Base-by-base conservation (phyloP, 2,888 invertebrate genomes). In the Eretmocerus hayati region DNA sequence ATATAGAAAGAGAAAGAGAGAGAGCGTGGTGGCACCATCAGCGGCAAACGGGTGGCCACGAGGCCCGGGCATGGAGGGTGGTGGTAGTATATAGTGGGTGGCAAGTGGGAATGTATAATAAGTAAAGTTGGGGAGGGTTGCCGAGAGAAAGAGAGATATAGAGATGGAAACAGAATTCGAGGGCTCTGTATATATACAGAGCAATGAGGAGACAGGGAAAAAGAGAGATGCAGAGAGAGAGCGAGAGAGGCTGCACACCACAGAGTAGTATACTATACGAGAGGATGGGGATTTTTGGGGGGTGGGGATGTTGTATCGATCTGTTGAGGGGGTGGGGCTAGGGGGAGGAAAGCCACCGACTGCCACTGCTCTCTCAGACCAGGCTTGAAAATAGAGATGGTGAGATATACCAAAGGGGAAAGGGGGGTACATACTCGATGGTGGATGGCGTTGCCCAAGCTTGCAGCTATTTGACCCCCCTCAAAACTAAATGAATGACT, bases 391-490 rank as follows among this genome's bases (percentile, higher is more conserved):
- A 43, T 37, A 42, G 48, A 43, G 49, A 37, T 33, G 21, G 46
- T 39, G 37, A 15, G 57, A 56, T n/a, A n/a, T 11, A 26, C 26
- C 26, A 26, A 6, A 1, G 26, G 8, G 50, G 58, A 56, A 49
- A 46, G 56, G 52, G 55, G 46, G 58, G 53, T 62, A 61, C 58
- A 56, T 61, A 58, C 60, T 61, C 56, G 58, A 61, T 74, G 73
- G 41, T 46, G 23, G 42, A 23, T 41, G 47, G 21, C 31, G 38
- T 30, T 20, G 13, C 47, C 52, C 53, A 54, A 33, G 42, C 48
- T 39, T 37, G 18, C 23, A 26, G 40, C 74, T 75, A 73, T 74
- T 75, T 74, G 75, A 75, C 76, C n/a, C 30, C 41, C n/a, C 75
- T 62, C 61, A 63, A 62, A 63, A 67, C 69, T 67, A 67, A 69